Base-by-base conservation (phyloP, 1,140 invertebrate species). In the Halotydeus destructor region DNA sequence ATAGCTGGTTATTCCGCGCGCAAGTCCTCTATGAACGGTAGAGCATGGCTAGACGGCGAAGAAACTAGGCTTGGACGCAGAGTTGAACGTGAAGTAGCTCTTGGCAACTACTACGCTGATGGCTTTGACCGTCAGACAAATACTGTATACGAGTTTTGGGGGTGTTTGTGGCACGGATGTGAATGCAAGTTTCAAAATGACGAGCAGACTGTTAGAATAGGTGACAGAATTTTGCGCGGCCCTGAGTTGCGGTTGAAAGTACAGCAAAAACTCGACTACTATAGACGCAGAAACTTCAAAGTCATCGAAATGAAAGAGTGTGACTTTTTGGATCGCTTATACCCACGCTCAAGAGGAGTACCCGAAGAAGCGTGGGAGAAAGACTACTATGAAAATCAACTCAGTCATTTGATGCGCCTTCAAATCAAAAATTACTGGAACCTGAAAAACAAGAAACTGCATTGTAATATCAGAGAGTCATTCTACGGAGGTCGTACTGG, bases 401-500 rank as follows among this genome's bases (percentile, higher is more conserved):
- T 19, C 5, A 9, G 3, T 3, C 22, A 32, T 26, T 41, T 21
- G 8, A 37, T 3, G 21, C n/a, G n/a, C n/a, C n/a, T n/a, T n/a
- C 5, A 5, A 5, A 33, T 22, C 3, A 19, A 31, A n/a, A 3
- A 5, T 3, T 3, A 39, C 11, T 21, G 26, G 14, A 22, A 16
- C 3, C 5, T 41, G 3, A n/a, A n/a, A n/a, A n/a, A n/a, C n/a
- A n/a, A n/a, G n/a, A n/a, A n/a, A n/a, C n/a, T n/a, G n/a, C n/a
- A n/a, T n/a, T 9, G 16, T 16, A 26, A 43, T 43, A 26, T 40
- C 12, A 3, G 41, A 25, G 44, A 46, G 6, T 8, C 24, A 4
- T 43, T 46, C 19, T 46, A 34, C 37, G 44, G 44, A 11, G 44
- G 44, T 41, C 3, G 44, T n/a, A 46, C 44, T 12, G 54, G 55